Conservation (phyloP, 2,113 vertebrate genomes). For the Turnix velox region DNA sequence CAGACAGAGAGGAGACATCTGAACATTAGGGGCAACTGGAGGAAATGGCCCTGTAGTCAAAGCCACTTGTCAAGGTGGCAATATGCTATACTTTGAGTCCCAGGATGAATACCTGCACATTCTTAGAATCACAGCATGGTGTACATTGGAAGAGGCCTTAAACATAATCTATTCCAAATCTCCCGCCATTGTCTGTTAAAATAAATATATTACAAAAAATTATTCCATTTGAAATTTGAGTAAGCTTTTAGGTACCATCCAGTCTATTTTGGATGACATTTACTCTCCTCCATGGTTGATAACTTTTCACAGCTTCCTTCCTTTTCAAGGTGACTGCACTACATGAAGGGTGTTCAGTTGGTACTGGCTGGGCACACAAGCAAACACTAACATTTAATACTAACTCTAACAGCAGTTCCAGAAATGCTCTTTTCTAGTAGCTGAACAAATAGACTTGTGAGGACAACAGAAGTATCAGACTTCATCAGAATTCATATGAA, state of each 20-base stretch:
- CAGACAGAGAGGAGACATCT: not conserved
- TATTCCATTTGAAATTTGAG: not conserved
- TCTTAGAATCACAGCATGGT: not conserved
- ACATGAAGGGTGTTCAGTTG: not conserved
- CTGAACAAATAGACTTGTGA: not conserved
- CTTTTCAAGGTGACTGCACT: not conserved
- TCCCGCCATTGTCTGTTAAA: not conserved
- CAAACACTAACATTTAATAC: not conserved
- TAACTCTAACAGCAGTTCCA: not conserved
- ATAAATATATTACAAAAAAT: not conserved
- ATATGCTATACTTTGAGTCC: not conserved
- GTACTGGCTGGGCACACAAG: not conserved
- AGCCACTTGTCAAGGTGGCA: not conserved
- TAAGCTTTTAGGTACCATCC: not conserved
- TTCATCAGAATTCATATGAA: not conserved
- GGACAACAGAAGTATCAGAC: not conserved
- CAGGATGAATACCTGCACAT: not conserved
- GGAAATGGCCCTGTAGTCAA: not conserved
- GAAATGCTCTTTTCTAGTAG: not conserved
- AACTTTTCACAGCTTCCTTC: not conserved
- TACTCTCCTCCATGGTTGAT: not conserved
- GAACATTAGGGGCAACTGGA: not conserved
- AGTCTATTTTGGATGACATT: not conserved
- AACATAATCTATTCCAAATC: not conserved
- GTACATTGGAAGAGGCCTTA: not conserved